A percentile compares a stretch with the other conserved stretches of the same genome.
phyloP scores from a whole-genome alignment of 1,140 invertebrate species.

The Procambarus virginalis region DNA sequence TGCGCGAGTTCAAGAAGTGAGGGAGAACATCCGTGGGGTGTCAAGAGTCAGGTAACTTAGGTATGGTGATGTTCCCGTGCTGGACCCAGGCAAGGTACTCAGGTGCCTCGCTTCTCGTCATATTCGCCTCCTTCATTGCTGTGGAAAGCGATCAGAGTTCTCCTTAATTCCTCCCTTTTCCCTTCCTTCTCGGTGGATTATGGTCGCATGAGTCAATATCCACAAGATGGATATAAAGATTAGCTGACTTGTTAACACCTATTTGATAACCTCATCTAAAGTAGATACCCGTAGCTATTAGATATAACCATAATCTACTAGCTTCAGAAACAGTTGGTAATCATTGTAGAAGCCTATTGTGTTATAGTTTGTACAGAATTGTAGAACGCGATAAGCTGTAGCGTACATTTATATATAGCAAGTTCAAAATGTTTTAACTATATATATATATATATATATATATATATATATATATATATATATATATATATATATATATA shows the following conservation, averaged over 20 bases:
- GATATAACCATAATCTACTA: background rate
- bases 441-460: conserved; percentile 36
- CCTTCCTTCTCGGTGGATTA: background rate
- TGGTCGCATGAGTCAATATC: background rate
- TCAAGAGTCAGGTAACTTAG: background rate
- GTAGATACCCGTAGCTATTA: background rate
- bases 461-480: conserved; percentile 46
- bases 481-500: conserved; percentile 43
- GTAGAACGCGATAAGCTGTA: background rate
- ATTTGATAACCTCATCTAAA: background rate
- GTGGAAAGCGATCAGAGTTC: no score
- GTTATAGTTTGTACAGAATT: background rate
- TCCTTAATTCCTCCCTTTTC: no score
- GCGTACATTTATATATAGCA: background rate
- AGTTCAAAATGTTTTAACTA: background rate
- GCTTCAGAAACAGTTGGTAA: background rate
- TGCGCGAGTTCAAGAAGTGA: background rate
- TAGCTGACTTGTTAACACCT: background rate
- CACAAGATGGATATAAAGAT: background rate
- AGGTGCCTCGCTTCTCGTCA: background rate
- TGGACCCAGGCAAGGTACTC: background rate
- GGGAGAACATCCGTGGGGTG: background rate
- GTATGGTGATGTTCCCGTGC: background rate
- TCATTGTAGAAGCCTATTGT: background rate
- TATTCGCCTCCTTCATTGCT: background rate